These are phyloP conservation scores for Drosophila colorata DNA, from an alignment of 2,888 invertebrate genomes.

Conservation along the genomic window DNA sequence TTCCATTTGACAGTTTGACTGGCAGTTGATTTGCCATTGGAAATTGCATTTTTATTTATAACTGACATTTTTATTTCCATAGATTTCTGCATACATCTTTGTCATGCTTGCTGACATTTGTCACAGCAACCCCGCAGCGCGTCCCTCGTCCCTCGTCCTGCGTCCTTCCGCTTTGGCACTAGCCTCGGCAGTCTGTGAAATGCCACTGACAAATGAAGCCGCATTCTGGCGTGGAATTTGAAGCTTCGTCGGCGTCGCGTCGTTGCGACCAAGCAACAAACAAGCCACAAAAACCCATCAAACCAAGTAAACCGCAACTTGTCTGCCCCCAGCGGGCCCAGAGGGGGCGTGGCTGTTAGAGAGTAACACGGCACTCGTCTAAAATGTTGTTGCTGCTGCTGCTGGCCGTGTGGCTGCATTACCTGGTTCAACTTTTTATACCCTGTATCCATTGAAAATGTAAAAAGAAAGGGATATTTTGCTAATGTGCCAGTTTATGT, in stretches of 20 bases:
- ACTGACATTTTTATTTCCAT: conserved; percentile 74
- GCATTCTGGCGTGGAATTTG: conserved; percentile 65
- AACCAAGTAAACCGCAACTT: conserved; percentile 72
- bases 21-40: conserved; percentile 73
- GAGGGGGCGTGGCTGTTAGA: background rate
- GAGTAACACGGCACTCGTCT: background rate
- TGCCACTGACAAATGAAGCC: conserved; percentile 73
- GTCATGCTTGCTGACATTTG: conserved; percentile 66
- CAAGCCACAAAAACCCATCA: conserved; percentile 77
- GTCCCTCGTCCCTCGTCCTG: background rate
- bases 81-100: conserved; percentile 74
- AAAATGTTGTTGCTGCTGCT: conserved; percentile 25
- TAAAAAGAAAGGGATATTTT: background rate
- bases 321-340: conserved; percentile 4
- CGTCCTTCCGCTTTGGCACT: background rate
- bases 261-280: conserved; percentile 61
- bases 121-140: conserved; percentile 31
- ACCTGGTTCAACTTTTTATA: conserved; percentile 33
- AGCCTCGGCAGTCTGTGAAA: conserved; percentile 6
- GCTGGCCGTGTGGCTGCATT: conserved; percentile 22
- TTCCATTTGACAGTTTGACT: conserved; percentile 65
- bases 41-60: conserved; percentile 76
- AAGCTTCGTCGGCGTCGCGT: conserved; percentile 31
- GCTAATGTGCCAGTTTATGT: background rate
- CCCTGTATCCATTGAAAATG: background rate